A percentile compares a stretch with the other conserved stretches of the same genome.
phyloP scores from a whole-genome alignment of 2,113 vertebrate species.

The Caracal caracal region DNA sequence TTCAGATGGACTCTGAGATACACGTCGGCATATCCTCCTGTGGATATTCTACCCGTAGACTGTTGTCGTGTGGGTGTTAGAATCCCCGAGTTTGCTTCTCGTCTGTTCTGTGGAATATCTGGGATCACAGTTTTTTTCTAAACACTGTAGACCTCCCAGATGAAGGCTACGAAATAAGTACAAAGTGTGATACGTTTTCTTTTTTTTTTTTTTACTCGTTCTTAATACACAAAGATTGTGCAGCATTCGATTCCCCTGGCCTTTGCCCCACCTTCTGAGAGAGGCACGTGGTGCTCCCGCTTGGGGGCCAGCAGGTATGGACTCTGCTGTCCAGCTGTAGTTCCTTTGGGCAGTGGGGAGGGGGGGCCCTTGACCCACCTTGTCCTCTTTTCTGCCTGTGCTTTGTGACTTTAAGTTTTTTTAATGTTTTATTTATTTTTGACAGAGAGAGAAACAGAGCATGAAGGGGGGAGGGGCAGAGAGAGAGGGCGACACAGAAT shows the following conservation, averaged over 20 bases:
- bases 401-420: neutral
- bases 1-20: too few relatives aligned
- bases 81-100: neutral
- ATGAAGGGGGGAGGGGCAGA: too few relatives aligned
- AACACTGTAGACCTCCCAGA: too few relatives aligned
- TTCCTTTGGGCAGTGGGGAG: accelerated
- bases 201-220: neutral
- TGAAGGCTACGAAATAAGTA: too few relatives aligned
- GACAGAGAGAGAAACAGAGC: too few relatives aligned
- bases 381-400: neutral
- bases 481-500: too few relatives aligned
- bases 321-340: neutral
- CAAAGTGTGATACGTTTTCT: neutral
- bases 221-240: too few relatives aligned
- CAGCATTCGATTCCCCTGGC: neutral
- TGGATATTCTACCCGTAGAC: neutral
- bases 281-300: too few relatives aligned
- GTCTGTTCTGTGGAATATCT: neutral
- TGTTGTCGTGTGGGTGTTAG: neutral
- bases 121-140: neutral
- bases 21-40: accelerated
- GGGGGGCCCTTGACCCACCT: neutral
- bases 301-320: accelerated
- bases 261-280: neutral
- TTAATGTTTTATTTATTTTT: too few relatives aligned